Conservation (phyloP, 2,113 vertebrate genomes). For the Baryphthengus martii region DNA sequence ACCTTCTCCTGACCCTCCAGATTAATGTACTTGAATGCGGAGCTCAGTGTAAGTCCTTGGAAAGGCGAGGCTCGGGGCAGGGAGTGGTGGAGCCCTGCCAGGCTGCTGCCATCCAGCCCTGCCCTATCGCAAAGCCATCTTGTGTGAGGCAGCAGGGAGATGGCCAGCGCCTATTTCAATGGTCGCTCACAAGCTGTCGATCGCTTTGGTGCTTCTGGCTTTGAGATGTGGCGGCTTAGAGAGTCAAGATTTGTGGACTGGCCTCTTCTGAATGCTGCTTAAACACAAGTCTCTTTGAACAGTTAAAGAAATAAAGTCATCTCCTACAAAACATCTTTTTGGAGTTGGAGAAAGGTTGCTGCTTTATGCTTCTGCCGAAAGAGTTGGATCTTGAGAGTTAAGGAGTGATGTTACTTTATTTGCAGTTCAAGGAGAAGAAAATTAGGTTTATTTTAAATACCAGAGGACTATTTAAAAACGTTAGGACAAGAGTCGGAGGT, state of each 20-base stretch:
- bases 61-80: background rate
- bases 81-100: accelerated
- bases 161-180: background rate
- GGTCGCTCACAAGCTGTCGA: accelerated
- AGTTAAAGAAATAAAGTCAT: background rate
- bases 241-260: background rate
- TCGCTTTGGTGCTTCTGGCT: background rate
- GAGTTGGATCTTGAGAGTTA: background rate
- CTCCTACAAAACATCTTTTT: background rate
- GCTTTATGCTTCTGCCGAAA: background rate
- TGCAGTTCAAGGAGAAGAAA: background rate
- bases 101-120: accelerated
- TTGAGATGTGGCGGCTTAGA: background rate
- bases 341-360: background rate
- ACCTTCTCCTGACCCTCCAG: background rate
- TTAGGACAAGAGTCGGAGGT: background rate
- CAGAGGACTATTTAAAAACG: background rate
- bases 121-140: background rate
- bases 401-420: background rate
- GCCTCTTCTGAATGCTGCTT: background rate
- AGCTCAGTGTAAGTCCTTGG: background rate
- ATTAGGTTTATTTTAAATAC: background rate
- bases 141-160: background rate
- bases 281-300: accelerated
- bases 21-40: background rate